Base-by-base conservation (phyloP, 2,888 invertebrate species). In the Ennomos quercinarius region DNA sequence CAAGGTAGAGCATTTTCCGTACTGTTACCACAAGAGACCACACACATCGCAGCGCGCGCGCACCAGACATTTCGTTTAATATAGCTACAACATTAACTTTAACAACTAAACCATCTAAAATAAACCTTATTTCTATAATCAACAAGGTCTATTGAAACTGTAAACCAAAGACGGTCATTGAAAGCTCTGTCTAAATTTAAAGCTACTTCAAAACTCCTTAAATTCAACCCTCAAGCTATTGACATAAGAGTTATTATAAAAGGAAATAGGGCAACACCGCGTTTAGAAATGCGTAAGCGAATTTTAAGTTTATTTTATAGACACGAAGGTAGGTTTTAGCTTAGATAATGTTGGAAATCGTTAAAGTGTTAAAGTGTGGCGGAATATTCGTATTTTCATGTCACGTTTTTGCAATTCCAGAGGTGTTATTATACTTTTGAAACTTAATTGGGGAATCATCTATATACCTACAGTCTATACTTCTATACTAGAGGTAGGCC, bases 351-450 rank as follows among this genome's bases (percentile, higher is more conserved):
- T n/a, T 37, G 40, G 6, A 61, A 45, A 50, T 65, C 61, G 63
- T 65, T 65, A 68, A 54, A 38, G 61, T 57, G 57, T 52, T 53
- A 74, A 74, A 72, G 68, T 73, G 72, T 67, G 69, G 71, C 60
- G 46, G 67, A 6, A 67, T 64, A 71, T 57, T 78, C 76, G 78
- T 80, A 76, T 82, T 81, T 76, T 70, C 52, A 66, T 69, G 74
- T 77, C 78, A 80, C 79, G 80, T 76, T 66, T 73, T 70, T 12
- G 78, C 78, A 78, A 81, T 83, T 80, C 73, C 63, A 60, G 61
- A 76, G 71, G 76, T 74, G 61, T 64, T 66, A 65, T 66, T 62
- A 66, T 43, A 61, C 58, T 59, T 62, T 61, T 55, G 53, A 63
- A 57, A 9, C 42, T 52, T 64, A 67, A 64, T 61, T 57, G 61